Evolutionary conservation across 2,797 vertebrate species (phyloP).

Genomic region (Antrozous pallidus): DNA sequence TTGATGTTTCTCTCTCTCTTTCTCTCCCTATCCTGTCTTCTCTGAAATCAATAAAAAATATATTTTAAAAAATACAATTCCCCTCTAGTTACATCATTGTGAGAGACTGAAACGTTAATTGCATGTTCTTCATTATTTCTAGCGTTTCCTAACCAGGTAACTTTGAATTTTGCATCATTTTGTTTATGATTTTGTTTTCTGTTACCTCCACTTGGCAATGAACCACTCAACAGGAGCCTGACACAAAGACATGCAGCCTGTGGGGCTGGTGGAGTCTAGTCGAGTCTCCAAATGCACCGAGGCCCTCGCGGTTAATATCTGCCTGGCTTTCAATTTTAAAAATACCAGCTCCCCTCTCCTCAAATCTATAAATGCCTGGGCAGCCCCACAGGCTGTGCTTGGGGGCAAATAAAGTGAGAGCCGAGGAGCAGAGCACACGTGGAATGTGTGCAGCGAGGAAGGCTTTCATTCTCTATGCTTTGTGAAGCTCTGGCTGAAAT

Average conservation of each 20-base stretch:
- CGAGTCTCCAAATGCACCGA: neutral
- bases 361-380: neutral
- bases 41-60: too few relatives aligned
- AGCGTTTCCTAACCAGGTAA: conserved; percentile 27
- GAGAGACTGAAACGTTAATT: neutral
- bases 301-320: neutral
- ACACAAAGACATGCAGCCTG: neutral
- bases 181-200: conserved; percentile 48
- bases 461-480: neutral
- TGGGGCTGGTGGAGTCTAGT: conserved; percentile 36
- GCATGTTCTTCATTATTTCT: conserved; percentile 4
- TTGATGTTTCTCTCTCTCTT: too few relatives aligned
- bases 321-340: neutral
- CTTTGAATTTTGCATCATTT: neutral
- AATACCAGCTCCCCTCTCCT: neutral
- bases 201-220: neutral
- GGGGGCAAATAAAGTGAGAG: neutral
- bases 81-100: neutral
- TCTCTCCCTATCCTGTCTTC: too few relatives aligned
- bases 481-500: neutral
- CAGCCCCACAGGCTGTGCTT: neutral
- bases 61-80: neutral
- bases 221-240: conserved; percentile 38
- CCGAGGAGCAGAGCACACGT: neutral
- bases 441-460: too few relatives aligned